Conservation (phyloP, 2,888 invertebrate species). For the Byasa hedistus region DNA sequence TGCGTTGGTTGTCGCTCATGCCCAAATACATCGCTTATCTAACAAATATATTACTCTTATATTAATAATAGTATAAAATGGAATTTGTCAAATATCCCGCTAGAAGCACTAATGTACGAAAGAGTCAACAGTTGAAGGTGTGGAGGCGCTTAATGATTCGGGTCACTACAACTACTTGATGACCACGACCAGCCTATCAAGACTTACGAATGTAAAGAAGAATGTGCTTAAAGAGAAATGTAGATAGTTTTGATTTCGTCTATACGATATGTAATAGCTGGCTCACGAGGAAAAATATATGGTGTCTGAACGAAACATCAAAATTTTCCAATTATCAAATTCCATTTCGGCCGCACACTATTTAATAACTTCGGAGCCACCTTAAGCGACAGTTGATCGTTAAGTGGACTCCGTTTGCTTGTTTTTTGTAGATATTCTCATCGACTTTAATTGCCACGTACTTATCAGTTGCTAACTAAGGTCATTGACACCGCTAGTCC, state of each 20-base stretch:
- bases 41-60: not conserved
- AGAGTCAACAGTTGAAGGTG: too few relatives aligned
- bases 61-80: too few relatives aligned
- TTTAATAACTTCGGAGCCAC: not conserved
- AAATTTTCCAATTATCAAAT: conserved; percentile 7
- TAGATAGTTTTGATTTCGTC: not conserved
- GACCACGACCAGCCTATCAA: too few relatives aligned
- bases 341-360: conserved; percentile 6
- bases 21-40: not conserved
- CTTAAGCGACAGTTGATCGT: conserved; percentile 1
- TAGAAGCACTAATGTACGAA: too few relatives aligned
- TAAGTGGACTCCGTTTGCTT: not conserved
- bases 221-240: not conserved
- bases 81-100: too few relatives aligned
- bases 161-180: too few relatives aligned
- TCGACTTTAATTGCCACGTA: conserved; percentile 2
- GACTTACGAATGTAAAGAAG: too few relatives aligned
- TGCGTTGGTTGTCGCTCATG: not conserved
- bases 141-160: too few relatives aligned
- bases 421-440: not conserved
- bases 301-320: not conserved
- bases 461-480: conserved; percentile 1
- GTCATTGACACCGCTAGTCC: conserved; percentile 2
- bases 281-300: not conserved
- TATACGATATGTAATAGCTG: not conserved